Base-by-base conservation (phyloP, 2,113 vertebrate species). In the Lepisosteus osseus region DNA sequence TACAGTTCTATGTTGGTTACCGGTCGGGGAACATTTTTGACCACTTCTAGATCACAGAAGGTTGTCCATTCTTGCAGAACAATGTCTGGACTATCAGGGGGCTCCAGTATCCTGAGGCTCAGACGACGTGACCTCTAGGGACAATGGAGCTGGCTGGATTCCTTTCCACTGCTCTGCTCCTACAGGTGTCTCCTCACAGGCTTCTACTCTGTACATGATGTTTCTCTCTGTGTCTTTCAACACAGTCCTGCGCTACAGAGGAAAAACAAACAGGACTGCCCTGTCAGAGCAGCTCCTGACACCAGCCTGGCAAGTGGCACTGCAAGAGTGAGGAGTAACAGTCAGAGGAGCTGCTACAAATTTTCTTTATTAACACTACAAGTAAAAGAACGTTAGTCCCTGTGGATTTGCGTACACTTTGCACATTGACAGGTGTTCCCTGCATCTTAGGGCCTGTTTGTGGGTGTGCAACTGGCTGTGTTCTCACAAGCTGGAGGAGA, bases 321-420 rank as follows among this genome's bases (percentile, higher is more conserved):
- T 42, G 12, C 29, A 45, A 68, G 29, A 29, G 29, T 29, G 29
- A 29, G 29, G 29, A 29, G 29, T 29, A 29, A 29, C 29, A 29
- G 29, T 29, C 29, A 29, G 29, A 29, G 29, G 29, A 29, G 29
- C 29, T 29, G 29, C 29, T 29, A 29, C 29, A 29, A 29, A 29
- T n/a, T 54, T 73, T 65, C 61, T 41, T 61, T 59, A 65, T 44
- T 51, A 17, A 70, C 42, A 47, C 67, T 69, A 59, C 17, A 70
- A 64, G 13, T 70, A 54, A 15, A 56, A 55, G 14, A 57, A 67
- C 29, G 54, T 63, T 29, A 6, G 65, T 65, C 62, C 42, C 62
- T 17, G 13, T 3, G 29, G 5, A 5, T 4, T 43, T 3, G 7
- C 12, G 40, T 69, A 40, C 67, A 14, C 14, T 56, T 12, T 70